phyloP scores from a whole-genome alignment of 2,797 vertebrate species.

The Enoplosus armatus region DNA sequence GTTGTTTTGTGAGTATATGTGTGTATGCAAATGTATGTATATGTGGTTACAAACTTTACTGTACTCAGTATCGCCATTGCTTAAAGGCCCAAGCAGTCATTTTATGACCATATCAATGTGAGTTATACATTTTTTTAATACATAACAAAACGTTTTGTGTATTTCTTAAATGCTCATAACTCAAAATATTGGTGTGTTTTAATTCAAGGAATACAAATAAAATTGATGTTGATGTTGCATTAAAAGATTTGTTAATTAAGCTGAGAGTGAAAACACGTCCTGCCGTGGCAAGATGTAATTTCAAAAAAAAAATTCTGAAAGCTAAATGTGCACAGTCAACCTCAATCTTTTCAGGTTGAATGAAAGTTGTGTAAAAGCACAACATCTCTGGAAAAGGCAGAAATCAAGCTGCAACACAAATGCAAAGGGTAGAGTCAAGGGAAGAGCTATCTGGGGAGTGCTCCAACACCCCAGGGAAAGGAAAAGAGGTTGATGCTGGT shows the following conservation, averaged over 20 bases:
- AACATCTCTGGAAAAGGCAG: conserved; percentile 36
- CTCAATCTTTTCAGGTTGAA: conserved; percentile 23
- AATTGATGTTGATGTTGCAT: background rate
- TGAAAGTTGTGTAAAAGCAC: conserved; percentile 23
- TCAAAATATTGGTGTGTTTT: background rate
- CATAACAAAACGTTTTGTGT: too few species aligned
- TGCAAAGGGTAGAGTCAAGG: conserved; percentile 18
- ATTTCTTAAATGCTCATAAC: background rate
- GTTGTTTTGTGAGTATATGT: background rate
- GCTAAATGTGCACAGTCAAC: conserved; percentile 8
- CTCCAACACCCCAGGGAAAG: conserved; percentile 46
- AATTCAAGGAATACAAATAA: background rate
- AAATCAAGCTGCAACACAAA: conserved; percentile 29
- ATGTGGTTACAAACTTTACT: background rate
- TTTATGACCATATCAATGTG: background rate
- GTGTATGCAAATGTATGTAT: too few species aligned
- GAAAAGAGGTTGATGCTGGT: conserved; percentile 33
- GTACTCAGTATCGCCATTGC: background rate
- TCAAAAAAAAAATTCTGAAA: background rate
- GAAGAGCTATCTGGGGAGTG: conserved; percentile 30
- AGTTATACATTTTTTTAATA: background rate
- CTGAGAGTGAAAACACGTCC: background rate
- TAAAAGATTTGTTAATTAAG: background rate
- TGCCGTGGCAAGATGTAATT: conserved; percentile 7
- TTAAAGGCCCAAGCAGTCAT: background rate